Evolutionary conservation across 1,140 invertebrate species (phyloP).

Genomic region (Zelostemma sp.): DNA sequence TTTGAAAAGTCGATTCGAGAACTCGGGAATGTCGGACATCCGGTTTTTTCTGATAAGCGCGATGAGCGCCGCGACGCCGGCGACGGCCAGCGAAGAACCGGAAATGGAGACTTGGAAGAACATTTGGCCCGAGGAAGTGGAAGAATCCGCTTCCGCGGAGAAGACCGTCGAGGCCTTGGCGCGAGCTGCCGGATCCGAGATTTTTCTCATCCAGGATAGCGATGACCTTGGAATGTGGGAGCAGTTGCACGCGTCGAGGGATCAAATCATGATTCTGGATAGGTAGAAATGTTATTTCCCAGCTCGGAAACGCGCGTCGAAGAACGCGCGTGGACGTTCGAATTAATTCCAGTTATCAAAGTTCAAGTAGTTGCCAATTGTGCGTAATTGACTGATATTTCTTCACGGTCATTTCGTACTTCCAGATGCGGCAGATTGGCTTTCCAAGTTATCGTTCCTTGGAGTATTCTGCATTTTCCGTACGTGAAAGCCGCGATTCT

Average conservation of each 20-base stretch:
- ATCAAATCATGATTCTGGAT: conserved; percentile 60
- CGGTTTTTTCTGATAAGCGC: conserved; percentile 54
- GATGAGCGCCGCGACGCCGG: conserved; percentile 34
- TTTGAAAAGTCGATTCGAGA: conserved; percentile 52
- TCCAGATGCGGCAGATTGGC: conserved; percentile 62
- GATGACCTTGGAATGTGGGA: conserved; percentile 48
- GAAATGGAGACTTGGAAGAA: conserved; percentile 46
- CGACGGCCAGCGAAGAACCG: conserved; percentile 5
- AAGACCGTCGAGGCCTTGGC: conserved; percentile 21
- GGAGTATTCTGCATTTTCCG: conserved; percentile 65
- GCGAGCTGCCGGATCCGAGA: conserved; percentile 24
- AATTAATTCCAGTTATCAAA: no score
- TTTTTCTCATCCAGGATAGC: conserved; percentile 53
- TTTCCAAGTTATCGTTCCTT: conserved; percentile 64
- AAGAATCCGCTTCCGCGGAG: conserved; percentile 15
- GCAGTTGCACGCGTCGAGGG: conserved; percentile 49
- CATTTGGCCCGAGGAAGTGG: conserved; percentile 34
- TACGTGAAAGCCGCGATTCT: conserved; percentile 66
- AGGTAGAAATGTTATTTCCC: conserved; percentile 42
- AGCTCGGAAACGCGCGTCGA: no score
- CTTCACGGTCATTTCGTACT: conserved; percentile 9
- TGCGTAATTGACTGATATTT: not conserved
- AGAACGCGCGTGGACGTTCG: no score
- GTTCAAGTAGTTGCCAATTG: not conserved
- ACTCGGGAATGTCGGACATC: conserved; percentile 49